Base-by-base conservation (phyloP, 2,888 invertebrate genomes). In the Polyploca ridens region DNA sequence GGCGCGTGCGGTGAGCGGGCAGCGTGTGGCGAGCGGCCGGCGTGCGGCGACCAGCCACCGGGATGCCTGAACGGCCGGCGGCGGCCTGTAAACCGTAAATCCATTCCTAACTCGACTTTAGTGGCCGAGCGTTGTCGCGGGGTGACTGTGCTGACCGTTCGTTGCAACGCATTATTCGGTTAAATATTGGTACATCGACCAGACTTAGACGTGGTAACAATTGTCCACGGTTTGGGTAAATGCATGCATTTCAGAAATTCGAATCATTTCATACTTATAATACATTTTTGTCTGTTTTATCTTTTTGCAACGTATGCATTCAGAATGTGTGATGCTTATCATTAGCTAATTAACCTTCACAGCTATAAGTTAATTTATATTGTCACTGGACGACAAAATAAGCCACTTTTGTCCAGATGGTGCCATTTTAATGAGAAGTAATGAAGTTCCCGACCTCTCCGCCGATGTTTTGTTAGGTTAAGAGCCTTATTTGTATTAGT, bases 401-500 rank as follows among this genome's bases (percentile, higher is more conserved):
- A 92, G 87, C 87, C 90, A 90, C 87, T 90, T 90, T 87, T 86
- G 88, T 88, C 86, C 87, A 83, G 83, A 81, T 84, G 87, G 88
- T 79, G 87, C 84, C 86, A 83, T 89, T 91, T 89, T 92, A 93
- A 94, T 92, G 90, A 92, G 87, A 88, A 93, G 79, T 91, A 91
- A 94, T 93, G 91, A 91, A 90, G 89, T 89, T 83, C 74, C 83
- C 85, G 82, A 82, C 89, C 89, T 82, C 81, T 81, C 71, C 68
- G 71, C 81, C 77, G 75, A 82, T 89, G 88, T 90, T 92, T 90
- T 90, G 87, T 89, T 89, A 90, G 87, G 89, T 84, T 88, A 87
- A 90, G 88, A 89, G 84, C 81, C 87, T 86, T 91, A 92, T 93
- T 93, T 93, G 85, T 93, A 88, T 91, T 89, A 91, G 89, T 91